Evolutionary conservation across 2,888 invertebrate species (phyloP).

Genomic region (Invenusta paracnida): DNA sequence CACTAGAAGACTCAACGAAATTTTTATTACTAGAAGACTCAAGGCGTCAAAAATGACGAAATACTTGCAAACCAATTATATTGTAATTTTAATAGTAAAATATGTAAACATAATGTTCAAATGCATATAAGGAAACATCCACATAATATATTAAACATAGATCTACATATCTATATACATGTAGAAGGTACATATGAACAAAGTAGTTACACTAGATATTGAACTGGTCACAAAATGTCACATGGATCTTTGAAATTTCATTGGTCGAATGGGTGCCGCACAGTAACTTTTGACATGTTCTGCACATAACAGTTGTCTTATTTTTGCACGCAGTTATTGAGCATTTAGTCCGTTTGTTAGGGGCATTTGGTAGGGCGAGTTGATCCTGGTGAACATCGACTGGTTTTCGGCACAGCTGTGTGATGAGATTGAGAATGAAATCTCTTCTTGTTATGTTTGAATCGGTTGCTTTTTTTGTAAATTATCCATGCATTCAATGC

Average conservation of each 20-base stretch:
- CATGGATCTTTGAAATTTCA: not conserved
- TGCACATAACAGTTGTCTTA: not conserved
- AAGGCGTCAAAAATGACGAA: not conserved
- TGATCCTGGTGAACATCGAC: not conserved
- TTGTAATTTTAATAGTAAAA: conserved; percentile 29
- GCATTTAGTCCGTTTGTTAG: not conserved
- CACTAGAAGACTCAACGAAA: conserved; percentile 2
- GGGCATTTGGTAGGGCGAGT: conserved; percentile 19
- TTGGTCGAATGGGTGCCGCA: conserved; percentile 7
- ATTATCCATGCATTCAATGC: conserved; percentile 21
- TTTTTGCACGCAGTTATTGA: not conserved
- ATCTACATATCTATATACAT: conserved; percentile 9
- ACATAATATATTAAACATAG: conserved; percentile 23
- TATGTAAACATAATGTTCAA: conserved; percentile 26
- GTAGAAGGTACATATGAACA: conserved; percentile 26
- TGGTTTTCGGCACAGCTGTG: conserved; percentile 29
- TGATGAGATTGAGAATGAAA: conserved; percentile 29
- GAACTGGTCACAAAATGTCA: not conserved
- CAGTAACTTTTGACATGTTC: not conserved
- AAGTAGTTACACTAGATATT: conserved; percentile 18
- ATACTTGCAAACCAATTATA: not conserved
- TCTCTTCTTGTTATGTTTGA: conserved; percentile 22
- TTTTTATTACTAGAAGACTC: conserved; percentile 23
- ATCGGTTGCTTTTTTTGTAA: conserved; percentile 3
- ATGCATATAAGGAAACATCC: conserved; percentile 18